Evolutionary conservation across 1,140 invertebrate species (phyloP), one percentile per base, ranked within the genome.

Genomic region (Matsumurasca onukii): DNA sequence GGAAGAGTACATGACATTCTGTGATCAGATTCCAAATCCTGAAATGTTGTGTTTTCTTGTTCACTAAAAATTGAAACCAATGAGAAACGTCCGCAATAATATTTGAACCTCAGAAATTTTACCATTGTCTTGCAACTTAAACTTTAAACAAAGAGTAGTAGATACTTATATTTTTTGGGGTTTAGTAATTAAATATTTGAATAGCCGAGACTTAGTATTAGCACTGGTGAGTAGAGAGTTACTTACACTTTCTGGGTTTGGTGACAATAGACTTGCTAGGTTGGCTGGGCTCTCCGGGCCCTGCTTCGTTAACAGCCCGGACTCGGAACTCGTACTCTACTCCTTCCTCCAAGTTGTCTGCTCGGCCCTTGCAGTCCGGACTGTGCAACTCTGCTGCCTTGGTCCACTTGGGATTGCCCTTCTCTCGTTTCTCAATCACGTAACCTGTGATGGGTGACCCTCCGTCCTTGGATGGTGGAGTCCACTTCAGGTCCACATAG

Each of bases 371-470:
- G 64, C 87, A 90, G 57, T 94, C 91, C 2, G 89, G 87, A 15
- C 88, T 88, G 64, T 86, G 73, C 1, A 90, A 84, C 80, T 95
- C 93, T 49, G 85, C 86, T 67, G 91, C 92, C 76, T 96, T 94
- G 52, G 90, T 86, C 94, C 95, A 93, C 77, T 89, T 88, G 66
- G 91, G 85, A 73, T 87, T 86, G 76, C 93, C 92, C 75, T 95
- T 95, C 77, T 97, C 93, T 49, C 91, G 87, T 82, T 97, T 98
- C 80, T 99, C 95, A 74, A 98, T 90, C 55, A 97, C 82, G 76
- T 98, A 98, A 52, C 91, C 92, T 70, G 90, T 93, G 80, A 98
- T 91, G 73, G 95, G 95, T 70, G 94, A 91, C 63, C 95, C 95
- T 74, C 95, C 95, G 81, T 97, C 94, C 55, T 88, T 92, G 61